Percentiles rank a stretch among this genome's conserved stretches.
phyloP scores from a whole-genome alignment of 2,888 invertebrate species.

The Epinotia bilunana region DNA sequence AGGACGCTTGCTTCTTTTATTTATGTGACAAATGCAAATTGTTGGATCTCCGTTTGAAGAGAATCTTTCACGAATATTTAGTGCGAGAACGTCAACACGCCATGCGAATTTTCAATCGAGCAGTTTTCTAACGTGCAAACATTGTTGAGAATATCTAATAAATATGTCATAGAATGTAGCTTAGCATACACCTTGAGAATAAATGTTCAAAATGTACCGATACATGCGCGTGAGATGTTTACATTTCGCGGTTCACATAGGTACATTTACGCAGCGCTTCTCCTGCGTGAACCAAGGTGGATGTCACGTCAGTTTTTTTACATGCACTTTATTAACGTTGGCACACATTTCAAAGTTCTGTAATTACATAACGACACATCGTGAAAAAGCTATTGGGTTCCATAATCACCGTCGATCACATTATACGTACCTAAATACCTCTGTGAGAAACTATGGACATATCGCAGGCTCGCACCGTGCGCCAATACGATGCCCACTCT shows the following conservation, averaged over 20 bases:
- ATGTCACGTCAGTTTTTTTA: neutral
- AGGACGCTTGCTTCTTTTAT: constrained; percentile 77
- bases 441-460: too few relatives aligned
- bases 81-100: constrained; percentile 65
- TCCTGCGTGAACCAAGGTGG: neutral
- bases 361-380: too few relatives aligned
- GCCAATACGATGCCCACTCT: too few relatives aligned
- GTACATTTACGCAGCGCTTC: constrained; percentile 17
- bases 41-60: constrained; percentile 57
- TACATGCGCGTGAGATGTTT: constrained; percentile 50
- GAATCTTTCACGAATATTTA: constrained; percentile 75
- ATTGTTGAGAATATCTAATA: constrained; percentile 59
- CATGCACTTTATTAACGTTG: neutral
- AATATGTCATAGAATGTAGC: constrained; percentile 62
- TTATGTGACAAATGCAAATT: constrained; percentile 81
- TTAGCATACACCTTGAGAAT: constrained; percentile 54
- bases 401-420: too few relatives aligned
- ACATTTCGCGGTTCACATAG: constrained; percentile 46
- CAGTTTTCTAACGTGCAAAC: constrained; percentile 64
- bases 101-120: constrained; percentile 67
- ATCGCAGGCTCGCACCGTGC: too few relatives aligned
- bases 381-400: too few relatives aligned
- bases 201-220: constrained; percentile 50
- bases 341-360: neutral
- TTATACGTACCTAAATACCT: too few relatives aligned